Conservation (phyloP, 1,140 invertebrate genomes). For the Amyelois transitella region DNA sequence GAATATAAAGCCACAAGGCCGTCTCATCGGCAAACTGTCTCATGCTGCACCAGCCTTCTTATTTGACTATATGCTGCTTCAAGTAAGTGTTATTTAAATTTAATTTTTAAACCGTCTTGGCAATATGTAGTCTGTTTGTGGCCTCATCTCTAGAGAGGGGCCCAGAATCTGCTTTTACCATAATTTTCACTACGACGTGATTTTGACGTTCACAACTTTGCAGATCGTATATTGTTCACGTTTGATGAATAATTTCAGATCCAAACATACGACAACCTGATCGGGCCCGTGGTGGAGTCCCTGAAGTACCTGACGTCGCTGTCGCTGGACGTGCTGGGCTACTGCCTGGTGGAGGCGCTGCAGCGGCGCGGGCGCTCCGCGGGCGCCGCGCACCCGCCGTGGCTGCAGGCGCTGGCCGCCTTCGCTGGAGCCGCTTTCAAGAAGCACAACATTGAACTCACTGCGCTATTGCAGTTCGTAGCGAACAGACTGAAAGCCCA, state of each 20-base stretch:
- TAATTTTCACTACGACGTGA: too few species aligned
- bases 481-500: constrained; percentile 97
- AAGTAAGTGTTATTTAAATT: constrained; percentile 72
- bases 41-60: constrained; percentile 96
- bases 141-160: too few species aligned
- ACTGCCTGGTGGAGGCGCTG: constrained; percentile 95
- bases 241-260: constrained; percentile 80
- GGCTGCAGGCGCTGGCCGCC: constrained; percentile 94
- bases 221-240: too few species aligned
- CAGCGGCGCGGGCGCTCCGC: constrained; percentile 82
- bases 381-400: constrained; percentile 94
- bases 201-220: too few species aligned
- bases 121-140: too few species aligned
- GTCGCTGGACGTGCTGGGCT: constrained; percentile 97
- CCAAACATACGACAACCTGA: constrained; percentile 98
- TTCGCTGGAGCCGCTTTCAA: constrained; percentile 98
- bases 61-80: constrained; percentile 94
- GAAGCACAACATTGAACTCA: constrained; percentile 97
- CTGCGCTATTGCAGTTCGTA: constrained; percentile 96
- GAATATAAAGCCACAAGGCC: constrained; percentile 96
- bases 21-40: constrained; percentile 96
- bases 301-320: constrained; percentile 97
- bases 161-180: too few species aligned
- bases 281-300: constrained; percentile 96
- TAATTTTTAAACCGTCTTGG: neutral